A percentile compares a stretch with the other conserved stretches of the same genome.
phyloP scores from a whole-genome alignment of 2,797 vertebrate species.

The Acanthurus leucopareius region DNA sequence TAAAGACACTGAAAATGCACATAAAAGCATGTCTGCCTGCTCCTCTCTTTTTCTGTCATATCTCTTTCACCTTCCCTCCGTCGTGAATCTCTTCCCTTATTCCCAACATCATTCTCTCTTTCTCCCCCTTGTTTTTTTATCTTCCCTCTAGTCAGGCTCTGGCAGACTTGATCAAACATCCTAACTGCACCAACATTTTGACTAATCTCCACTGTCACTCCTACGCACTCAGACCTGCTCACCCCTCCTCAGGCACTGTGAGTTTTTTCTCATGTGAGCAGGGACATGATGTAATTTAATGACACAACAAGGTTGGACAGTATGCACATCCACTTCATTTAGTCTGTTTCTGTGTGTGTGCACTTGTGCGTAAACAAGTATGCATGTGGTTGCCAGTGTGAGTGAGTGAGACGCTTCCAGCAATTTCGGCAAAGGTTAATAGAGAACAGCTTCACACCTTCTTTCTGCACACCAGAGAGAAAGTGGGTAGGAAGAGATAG shows the following conservation, averaged over 20 bases:
- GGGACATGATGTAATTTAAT: conserved; percentile 25
- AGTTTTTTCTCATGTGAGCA: background rate
- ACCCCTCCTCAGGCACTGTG: background rate
- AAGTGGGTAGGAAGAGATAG: background rate
- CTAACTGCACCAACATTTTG: background rate
- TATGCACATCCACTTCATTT: background rate
- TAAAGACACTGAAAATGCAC: background rate
- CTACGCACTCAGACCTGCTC: background rate
- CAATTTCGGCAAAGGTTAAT: conserved; percentile 69
- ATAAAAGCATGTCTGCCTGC: background rate
- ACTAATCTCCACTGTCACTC: conserved; percentile 4
- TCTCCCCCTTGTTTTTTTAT: background rate
- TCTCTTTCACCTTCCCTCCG: background rate
- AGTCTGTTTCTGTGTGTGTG: background rate
- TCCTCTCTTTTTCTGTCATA: background rate
- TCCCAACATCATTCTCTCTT: background rate
- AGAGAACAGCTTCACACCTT: conserved; percentile 31
- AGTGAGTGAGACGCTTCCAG: conserved; percentile 33
- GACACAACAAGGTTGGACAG: conserved; percentile 8
- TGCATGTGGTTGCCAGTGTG: conserved; percentile 1
- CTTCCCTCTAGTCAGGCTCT: background rate
- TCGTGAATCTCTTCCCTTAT: background rate
- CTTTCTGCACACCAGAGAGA: conserved; percentile 15
- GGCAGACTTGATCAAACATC: conserved; percentile 11
- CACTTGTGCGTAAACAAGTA: background rate